Evolutionary conservation across 2,888 invertebrate species (phyloP), one percentile per base, ranked within the genome.

Genomic region (Catocala sponsa): DNA sequence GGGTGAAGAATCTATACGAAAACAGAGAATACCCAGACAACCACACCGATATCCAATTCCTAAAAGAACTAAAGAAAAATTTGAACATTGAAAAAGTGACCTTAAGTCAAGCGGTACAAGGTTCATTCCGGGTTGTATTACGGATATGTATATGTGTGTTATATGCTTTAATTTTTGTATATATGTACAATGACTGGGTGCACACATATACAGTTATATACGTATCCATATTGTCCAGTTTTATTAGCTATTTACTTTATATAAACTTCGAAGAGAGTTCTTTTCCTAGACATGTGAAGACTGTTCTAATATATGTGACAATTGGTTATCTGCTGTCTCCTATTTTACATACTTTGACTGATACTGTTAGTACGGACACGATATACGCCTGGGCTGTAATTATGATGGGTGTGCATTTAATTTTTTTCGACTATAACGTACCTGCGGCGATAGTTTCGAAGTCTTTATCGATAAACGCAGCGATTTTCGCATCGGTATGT

Each of bases 321-420:
- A 97, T 99, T 83, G 98, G 98, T 0, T 98, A 98, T 82, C 95
- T 98, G 57, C 95, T 99, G 63, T 98, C 99, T 0, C 99, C 99
- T 0, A 96, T 99, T 13, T 90, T 99, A 41, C 98, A 99, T 86
- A 99, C 99, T 0, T 94, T 99, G 54, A 99, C 99, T 0, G 98
- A 98, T 85, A 98, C 99, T 0, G 98, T 99, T 2, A 99, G 99
- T 83, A 99, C 99, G 0, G 99, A 99, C 84, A 99, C 99, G 0
- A 99, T 99, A 82, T 99, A 98, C 83, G 98, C 98, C 0, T 98
- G 97, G 96, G 96, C 99, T 0, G 96, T 97, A 15, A 95, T 98
- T 11, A 98, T 99, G 96, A 96, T 99, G 94, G 82, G 98, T 0
- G 90, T 98, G 0, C 99, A 99, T 94, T 94, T 99, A 65, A 95